phyloP scores from a whole-genome alignment of 2,797 vertebrate species.

The Arrhamphus sclerolepis region DNA sequence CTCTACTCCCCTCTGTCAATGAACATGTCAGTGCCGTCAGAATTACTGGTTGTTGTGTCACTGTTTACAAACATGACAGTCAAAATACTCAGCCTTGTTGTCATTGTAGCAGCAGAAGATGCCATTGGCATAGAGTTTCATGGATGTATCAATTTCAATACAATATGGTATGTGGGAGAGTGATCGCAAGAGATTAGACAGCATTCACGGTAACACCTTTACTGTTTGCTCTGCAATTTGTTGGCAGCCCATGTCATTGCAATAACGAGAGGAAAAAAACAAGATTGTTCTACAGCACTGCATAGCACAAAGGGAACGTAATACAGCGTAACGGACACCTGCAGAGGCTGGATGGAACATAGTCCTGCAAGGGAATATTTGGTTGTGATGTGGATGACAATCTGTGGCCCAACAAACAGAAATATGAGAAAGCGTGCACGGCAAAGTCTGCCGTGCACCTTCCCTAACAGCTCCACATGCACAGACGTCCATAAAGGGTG shows the following conservation, averaged over 20 bases:
- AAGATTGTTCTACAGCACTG: not conserved
- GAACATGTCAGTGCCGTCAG: not conserved
- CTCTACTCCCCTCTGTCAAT: not conserved
- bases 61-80: slow-evolving; percentile 3
- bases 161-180: not conserved
- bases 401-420: too few species aligned
- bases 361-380: not conserved
- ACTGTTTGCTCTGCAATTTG: slow-evolving; percentile 3
- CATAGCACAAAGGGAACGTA: too few species aligned
- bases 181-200: not conserved
- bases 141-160: not conserved
- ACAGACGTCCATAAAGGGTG: too few species aligned
- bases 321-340: not conserved
- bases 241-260: slow-evolving; percentile 5
- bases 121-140: not conserved
- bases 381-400: too few species aligned
- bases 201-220: slow-evolving; percentile 2
- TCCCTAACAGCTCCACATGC: too few species aligned
- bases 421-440: too few species aligned
- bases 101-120: not conserved
- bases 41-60: not conserved
- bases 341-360: not conserved
- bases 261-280: not conserved
- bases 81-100: not conserved
- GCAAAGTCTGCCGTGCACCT: too few species aligned